Conservation (phyloP, 2,797 vertebrate genomes). For the Furcifer pardalis region DNA sequence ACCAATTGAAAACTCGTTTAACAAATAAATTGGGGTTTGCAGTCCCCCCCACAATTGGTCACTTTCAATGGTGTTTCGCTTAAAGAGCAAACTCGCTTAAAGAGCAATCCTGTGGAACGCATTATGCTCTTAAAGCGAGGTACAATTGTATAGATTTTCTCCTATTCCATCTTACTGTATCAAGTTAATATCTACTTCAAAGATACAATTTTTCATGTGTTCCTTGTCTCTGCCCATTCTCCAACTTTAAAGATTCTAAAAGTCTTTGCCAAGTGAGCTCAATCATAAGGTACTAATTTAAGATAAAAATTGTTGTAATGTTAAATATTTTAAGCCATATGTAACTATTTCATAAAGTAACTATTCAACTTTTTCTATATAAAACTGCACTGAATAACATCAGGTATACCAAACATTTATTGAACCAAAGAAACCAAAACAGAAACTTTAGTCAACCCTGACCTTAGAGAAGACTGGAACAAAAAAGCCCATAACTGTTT, state of each 20-base stretch:
- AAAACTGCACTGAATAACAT: not conserved
- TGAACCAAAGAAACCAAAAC: not conserved
- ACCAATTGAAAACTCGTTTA: too few species aligned
- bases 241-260: not conserved
- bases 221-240: not conserved
- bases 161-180: not conserved
- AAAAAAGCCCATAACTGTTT: not conserved
- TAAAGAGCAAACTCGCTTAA: too few species aligned
- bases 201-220: not conserved
- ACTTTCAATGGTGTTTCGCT: too few species aligned
- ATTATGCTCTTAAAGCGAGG: too few species aligned
- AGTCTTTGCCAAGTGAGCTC: not conserved
- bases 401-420: not conserved
- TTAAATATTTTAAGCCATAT: not conserved
- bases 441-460: conserved; percentile 4
- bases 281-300: not conserved
- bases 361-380: not conserved
- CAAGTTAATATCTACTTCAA: not conserved
- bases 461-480: not conserved
- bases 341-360: not conserved
- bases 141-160: not conserved
- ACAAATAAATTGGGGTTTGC: too few species aligned
- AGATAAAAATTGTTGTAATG: not conserved
- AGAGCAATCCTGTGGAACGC: too few species aligned
- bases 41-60: too few species aligned